Base-by-base conservation (phyloP, 2,113 vertebrate species). In the Dascyllus trimaculatus region DNA sequence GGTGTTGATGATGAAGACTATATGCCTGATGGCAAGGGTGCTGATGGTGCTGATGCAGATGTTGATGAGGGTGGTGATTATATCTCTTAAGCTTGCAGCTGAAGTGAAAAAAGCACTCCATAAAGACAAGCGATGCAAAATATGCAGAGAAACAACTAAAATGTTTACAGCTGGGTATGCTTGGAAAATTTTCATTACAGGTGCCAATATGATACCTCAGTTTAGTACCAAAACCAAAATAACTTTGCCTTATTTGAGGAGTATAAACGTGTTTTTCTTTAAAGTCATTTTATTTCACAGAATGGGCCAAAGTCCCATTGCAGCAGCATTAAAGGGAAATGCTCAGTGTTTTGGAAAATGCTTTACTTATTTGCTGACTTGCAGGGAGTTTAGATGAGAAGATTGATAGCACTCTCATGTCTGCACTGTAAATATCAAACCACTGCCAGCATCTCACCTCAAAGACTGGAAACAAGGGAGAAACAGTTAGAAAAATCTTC, bases 41-140 rank as follows among this genome's bases (percentile, higher is more conserved):
- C 70, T 70, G 70, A 38, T 71, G 17, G 58, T 68, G 75, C 40
- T 73, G 84, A 77, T 80, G 84, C 71, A 75, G 71, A 84, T 88
- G 80, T 60, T 79, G 74, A 86, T 80, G 83, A 87, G 79, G 63
- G 14, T 5, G 1, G 22, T 82, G 80, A 89, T 85, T 84, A 78
- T 84, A 65, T 63, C 51, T 62, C 53, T 75, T 73, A 63, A 81
- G 43, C 75, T 79, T 17, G 26, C 83, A 77, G 72, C 73, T 61
- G 46, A 68, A 79, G 49, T 32, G 51, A 57, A 85, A 82, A 35
- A 35, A 35, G 40, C 49, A 32, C 60, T 60, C 18, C 26, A 58
- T 38, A 69, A 65, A 78, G 45, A 32, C 26, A 48, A 80, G 26
- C 29, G 43, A 17, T 49, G 29, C 13, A 25, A 53, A 51, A 45